A percentile compares a stretch with the other conserved stretches of the same genome.
These are phyloP conservation scores for Phlogophora meticulosa DNA, from an alignment of 2,888 invertebrate genomes.

Conservation along the genomic window DNA sequence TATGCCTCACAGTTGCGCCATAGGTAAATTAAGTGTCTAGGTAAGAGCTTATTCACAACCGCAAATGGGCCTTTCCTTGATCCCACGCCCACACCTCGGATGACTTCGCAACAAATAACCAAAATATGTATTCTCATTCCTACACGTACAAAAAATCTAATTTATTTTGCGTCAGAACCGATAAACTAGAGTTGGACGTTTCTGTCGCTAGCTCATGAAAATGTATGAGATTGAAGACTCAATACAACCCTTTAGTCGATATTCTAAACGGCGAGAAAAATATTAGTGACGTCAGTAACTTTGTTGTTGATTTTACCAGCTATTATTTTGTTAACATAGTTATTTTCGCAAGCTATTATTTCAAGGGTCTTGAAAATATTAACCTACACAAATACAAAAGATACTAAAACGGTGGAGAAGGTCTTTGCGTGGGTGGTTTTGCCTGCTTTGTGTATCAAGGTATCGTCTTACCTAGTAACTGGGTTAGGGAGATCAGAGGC, in stretches of 20 bases:
- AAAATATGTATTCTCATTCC: too few relatives aligned
- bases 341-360: too few relatives aligned
- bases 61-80: neutral
- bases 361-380: too few relatives aligned
- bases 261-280: constrained; percentile 3
- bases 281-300: neutral
- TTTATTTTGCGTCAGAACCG: constrained; percentile 64
- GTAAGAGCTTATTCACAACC: neutral
- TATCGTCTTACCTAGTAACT: too few relatives aligned
- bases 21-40: neutral
- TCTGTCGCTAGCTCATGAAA: constrained; percentile 63
- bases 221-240: constrained; percentile 60
- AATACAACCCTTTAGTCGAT: constrained; percentile 35
- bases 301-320: neutral
- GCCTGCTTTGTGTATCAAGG: too few relatives aligned
- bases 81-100: too few relatives aligned
- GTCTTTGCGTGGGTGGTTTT: too few relatives aligned
- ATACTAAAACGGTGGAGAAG: too few relatives aligned
- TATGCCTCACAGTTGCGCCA: neutral
- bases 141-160: constrained; percentile 50
- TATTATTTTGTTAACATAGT: neutral
- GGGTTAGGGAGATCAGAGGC: too few relatives aligned
- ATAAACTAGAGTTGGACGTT: constrained; percentile 44
- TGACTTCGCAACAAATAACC: too few relatives aligned
- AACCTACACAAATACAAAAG: too few relatives aligned